Base-by-base conservation (phyloP, 2,797 vertebrate species). In the Sebastes steindachneri region DNA sequence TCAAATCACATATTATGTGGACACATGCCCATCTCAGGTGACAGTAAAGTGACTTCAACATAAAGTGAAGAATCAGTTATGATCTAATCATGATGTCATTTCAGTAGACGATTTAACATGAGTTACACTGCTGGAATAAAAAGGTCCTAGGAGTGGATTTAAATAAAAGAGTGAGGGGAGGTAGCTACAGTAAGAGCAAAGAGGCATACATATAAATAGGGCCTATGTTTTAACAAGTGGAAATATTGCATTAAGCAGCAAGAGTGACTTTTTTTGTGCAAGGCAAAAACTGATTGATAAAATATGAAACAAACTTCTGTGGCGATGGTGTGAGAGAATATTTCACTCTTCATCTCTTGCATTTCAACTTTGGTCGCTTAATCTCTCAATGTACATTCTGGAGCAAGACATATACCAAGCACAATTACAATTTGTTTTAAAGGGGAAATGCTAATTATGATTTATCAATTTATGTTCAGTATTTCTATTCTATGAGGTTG, bases 311-410 rank as follows among this genome's bases (percentile, higher is more conserved):
- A 86, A 88, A 87, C 68, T 75, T 75, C 54, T 51, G 78, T 75
- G 71, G 82, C 80, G 64, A 84, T 69, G 65, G 48, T 67, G 68
- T 37, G 59, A 86, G 9, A 65, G 28, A 79, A 57, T 66, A 82
- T 67, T 73, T 73, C 58, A 26, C 57, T 48, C 25, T 37, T 14
- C 23, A 31, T 79, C 60, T 84, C 79, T 85, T 77, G 66, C 66
- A 51, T 89, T 89, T 88, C 81, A 7, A 84, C 89, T 94, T 93
- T 94, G 91, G 93, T 93, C 83, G 23, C 80, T 76, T 77, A 77
- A 86, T 92, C 77, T 89, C 76, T 88, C 60, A 60, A 84, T 58
- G 51, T 80, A 91, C 86, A 92, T 92, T 92, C 86, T 82, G 58
- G 72, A 75, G 77, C 19, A 83, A 78, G 62, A 79, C 62, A 79